phyloP scores from a whole-genome alignment of 2,888 invertebrate species.

The Brachyopa scutellaris region DNA sequence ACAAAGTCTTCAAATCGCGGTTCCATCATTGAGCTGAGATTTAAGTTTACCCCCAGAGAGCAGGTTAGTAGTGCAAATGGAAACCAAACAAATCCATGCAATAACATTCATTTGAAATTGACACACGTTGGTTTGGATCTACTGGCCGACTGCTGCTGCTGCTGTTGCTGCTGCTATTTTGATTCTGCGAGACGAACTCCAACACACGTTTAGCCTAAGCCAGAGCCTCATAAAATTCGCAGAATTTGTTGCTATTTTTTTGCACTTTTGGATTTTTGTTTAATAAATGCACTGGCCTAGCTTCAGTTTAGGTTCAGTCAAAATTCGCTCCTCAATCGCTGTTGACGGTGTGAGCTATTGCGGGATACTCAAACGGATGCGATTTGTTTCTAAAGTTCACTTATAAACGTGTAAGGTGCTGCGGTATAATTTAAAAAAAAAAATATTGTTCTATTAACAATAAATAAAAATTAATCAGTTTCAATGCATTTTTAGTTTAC shows the following conservation, averaged over 20 bases:
- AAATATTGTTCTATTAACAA: not conserved
- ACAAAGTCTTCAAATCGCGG: conserved; percentile 31
- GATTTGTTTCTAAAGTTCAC: conserved; percentile 2
- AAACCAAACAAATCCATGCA: conserved; percentile 59
- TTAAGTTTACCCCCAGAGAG: conserved; percentile 10
- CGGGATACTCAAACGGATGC: conserved; percentile 39
- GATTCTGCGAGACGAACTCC: conserved; percentile 28
- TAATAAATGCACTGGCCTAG: conserved; percentile 67
- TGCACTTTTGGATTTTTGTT: conserved; percentile 45
- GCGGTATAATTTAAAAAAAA: not conserved
- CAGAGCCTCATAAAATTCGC: conserved; percentile 53
- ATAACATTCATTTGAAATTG: conserved; percentile 56
- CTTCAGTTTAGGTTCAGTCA: conserved; percentile 64
- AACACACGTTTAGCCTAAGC: conserved; percentile 46
- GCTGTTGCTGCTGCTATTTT: conserved; percentile 7
- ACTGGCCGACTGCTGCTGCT: conserved; percentile 19
- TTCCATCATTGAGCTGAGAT: conserved; percentile 44
- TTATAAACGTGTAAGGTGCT: conserved; percentile 33
- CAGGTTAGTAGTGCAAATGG: conserved; percentile 69
- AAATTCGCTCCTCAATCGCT: conserved; percentile 62
- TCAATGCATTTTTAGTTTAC: conserved; percentile 23
- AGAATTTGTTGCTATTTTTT: conserved; percentile 56
- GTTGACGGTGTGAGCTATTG: conserved; percentile 45
- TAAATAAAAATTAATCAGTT: not conserved
- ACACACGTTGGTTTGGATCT: conserved; percentile 48